A percentile compares a stretch with the other conserved stretches of the same genome.
phyloP scores from a whole-genome alignment of 2,888 invertebrate species.

The Nomada fucata region DNA sequence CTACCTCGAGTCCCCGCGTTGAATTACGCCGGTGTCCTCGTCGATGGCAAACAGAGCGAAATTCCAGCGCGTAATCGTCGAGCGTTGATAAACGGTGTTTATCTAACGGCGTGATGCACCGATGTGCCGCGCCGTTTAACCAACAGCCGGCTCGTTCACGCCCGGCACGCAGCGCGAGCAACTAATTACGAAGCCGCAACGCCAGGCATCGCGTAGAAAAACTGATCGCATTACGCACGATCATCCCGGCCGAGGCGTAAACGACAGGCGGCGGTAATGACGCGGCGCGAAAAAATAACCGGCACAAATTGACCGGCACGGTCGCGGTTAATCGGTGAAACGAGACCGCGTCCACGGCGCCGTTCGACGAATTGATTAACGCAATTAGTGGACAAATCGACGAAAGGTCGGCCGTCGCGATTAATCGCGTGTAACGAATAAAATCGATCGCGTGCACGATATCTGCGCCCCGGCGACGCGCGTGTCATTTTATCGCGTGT shows the following conservation, averaged over 20 bases:
- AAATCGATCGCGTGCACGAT: constrained; percentile 35
- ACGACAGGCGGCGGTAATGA: constrained; percentile 14
- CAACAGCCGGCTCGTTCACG: constrained; percentile 14
- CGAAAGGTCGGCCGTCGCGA: constrained; percentile 45
- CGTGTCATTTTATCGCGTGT: constrained; percentile 25
- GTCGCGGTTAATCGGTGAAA: constrained; percentile 37
- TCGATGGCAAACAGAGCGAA: constrained; percentile 6
- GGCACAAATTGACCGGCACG: constrained; percentile 39
- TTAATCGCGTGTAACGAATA: constrained; percentile 43
- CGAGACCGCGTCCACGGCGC: background rate
- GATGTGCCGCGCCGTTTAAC: constrained; percentile 29
- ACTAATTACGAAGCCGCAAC: constrained; percentile 42
- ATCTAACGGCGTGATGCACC: constrained; percentile 29
- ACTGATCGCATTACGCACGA: constrained; percentile 54
- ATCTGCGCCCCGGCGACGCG: constrained; percentile 3
- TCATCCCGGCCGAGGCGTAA: constrained; percentile 43
- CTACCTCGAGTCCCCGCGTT: background rate
- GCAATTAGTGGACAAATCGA: constrained; percentile 54
- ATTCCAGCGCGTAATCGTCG: constrained; percentile 4
- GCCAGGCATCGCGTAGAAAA: constrained; percentile 42
- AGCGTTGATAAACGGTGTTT: constrained; percentile 42
- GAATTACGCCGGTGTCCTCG: background rate
- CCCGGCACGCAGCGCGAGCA: constrained; percentile 34
- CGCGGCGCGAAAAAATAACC: constrained; percentile 43
- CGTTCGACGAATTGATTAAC: constrained; percentile 47